A percentile compares a stretch with the other conserved stretches of the same genome.
phyloP scores from a whole-genome alignment of 2,797 vertebrate species.

The Sylvilagus floridanus region DNA sequence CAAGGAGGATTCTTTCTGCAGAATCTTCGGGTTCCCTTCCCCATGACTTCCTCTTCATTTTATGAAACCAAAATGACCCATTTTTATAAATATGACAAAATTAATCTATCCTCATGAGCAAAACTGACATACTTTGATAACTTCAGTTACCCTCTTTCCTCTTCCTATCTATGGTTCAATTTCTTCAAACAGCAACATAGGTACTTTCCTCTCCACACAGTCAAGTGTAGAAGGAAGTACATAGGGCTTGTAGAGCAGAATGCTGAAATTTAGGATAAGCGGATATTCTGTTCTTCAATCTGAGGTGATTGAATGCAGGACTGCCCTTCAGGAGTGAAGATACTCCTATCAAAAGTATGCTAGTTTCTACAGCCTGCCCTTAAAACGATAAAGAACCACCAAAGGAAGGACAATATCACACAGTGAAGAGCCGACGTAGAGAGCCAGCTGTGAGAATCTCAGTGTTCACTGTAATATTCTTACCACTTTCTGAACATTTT shows the following conservation, averaged over 20 bases:
- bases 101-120: neutral
- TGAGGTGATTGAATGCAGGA: neutral
- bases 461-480: conserved; percentile 4
- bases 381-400: neutral
- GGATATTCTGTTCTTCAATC: neutral
- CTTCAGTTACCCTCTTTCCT: neutral
- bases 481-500: conserved; percentile 1
- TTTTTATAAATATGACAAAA: neutral
- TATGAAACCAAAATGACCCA: conserved; percentile 26
- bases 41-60: neutral
- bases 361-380: too few species aligned
- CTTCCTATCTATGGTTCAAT: neutral
- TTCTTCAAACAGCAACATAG: neutral
- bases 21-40: conserved; percentile 6
- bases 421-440: neutral
- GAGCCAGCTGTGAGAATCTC: neutral
- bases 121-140: neutral
- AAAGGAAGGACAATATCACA: neutral
- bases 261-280: neutral
- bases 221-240: neutral
- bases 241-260: neutral
- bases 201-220: neutral
- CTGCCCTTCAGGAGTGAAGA: neutral
- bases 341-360: neutral
- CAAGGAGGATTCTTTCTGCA: neutral